phyloP scores from a whole-genome alignment of 2,797 vertebrate species.

The Chaunax sp. region DNA sequence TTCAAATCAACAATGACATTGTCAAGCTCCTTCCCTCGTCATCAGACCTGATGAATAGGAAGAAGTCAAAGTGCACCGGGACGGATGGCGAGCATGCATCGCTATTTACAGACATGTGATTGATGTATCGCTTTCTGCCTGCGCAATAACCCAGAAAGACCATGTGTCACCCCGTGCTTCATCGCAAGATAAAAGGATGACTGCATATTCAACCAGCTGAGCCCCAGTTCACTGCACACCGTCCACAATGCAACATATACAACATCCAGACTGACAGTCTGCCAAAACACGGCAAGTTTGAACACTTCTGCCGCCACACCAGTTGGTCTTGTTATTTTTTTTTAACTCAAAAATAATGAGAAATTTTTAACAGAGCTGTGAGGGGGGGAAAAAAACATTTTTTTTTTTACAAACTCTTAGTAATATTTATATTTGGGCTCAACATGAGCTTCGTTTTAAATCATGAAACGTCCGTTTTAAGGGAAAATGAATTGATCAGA shows the following conservation, averaged over 20 bases:
- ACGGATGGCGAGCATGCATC: conserved; percentile 11
- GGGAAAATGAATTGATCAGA: conserved; percentile 8
- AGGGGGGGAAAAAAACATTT: background rate
- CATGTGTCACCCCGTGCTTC: conserved; percentile 51
- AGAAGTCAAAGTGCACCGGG: conserved; percentile 20
- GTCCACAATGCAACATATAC: conserved; percentile 31
- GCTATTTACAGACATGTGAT: conserved; percentile 36
- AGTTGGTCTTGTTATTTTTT: no score
- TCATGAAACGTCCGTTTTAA: conserved; percentile 7
- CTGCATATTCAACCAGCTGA: conserved; percentile 61
- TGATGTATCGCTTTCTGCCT: conserved; percentile 20
- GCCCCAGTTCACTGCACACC: conserved; percentile 30
- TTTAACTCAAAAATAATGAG: no score
- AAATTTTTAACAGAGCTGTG: no score
- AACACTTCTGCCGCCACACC: conserved; percentile 12
- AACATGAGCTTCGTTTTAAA: background rate
- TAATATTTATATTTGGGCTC: background rate
- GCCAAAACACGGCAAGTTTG: conserved; percentile 22
- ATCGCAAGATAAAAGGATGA: conserved; percentile 50
- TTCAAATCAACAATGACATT: conserved; percentile 14
- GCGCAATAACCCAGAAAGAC: conserved; percentile 29
- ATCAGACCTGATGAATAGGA: conserved; percentile 22
- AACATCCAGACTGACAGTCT: conserved; percentile 20
- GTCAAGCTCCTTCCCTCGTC: conserved; percentile 10
- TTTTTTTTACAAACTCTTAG: background rate